Base-by-base conservation (phyloP, 1,140 invertebrate genomes). In the Danaus plexippus region DNA sequence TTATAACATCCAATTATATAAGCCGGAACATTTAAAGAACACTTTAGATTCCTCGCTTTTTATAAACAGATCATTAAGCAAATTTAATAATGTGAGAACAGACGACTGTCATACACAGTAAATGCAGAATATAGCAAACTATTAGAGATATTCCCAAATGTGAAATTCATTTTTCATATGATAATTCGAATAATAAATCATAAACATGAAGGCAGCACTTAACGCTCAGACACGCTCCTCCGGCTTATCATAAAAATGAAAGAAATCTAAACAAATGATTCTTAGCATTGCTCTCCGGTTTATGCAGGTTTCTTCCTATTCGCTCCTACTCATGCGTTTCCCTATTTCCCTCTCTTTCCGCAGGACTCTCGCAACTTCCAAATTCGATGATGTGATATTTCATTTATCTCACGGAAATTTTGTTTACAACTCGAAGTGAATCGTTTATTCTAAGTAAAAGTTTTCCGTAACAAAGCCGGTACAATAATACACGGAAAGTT, bases 231-330 rank as follows among this genome's bases (percentile, higher is more conserved):
- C 54, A 44, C 54, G 54, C 52, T 48, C 45, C 45, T 32, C 11
- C 43, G 47, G 59, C 50, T 57, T 61, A 61, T 61, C 59, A 61
- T 55, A 61, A 57, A 61, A 61, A 54, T 53, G 54, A 61, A 55
- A 43, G 54, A 61, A 55, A 61, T 61, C 54, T 48, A 54, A 63
- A 63, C 56, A 63, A 63, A 63, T 61, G 59, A 50, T 51, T 43
- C 47, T 53, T 18, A 40, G 43, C 47, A 52, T 53, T 51, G 54
- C 15, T 46, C 52, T 52, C 55, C 7, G 48, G 52, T 43, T 57
- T 44, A 49, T 57, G 43, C 55, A 57, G 46, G 43, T 57, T 61
- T 47, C 43, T 9, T n/a, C 6, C 40, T 32, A 55, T 49, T 40
- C 52, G 12, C 42, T 60, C 54, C 11, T 42, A 11, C 57, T 47